These are phyloP conservation scores for Cheilosia urbana DNA, from an alignment of 2,888 invertebrate genomes.

Conservation along the genomic window DNA sequence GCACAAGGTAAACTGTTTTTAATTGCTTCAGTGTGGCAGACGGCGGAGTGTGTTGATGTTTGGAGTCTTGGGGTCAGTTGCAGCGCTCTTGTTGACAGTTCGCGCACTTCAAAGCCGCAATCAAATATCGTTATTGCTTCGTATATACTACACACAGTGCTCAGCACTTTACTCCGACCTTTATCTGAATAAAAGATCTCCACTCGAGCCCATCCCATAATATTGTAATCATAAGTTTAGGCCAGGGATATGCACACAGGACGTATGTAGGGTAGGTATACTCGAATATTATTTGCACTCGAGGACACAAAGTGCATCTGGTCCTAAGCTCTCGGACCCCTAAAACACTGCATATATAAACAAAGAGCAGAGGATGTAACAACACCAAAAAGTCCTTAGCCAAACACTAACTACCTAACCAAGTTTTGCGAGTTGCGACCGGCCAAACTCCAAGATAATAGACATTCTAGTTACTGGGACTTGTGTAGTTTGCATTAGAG, in stretches of 20 bases:
- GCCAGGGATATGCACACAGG: not conserved
- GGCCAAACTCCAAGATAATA: constrained; percentile 45
- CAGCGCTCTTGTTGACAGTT: constrained; percentile 13
- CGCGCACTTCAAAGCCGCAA: constrained; percentile 1
- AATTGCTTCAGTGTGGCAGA: constrained; percentile 3
- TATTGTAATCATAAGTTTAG: constrained; percentile 6
- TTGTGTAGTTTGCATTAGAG: constrained; percentile 52
- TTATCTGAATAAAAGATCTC: too few relatives aligned
- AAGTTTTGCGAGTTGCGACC: constrained; percentile 29
- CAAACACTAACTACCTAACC: constrained; percentile 43
- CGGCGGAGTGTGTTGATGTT: too few relatives aligned
- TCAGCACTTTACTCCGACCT: not conserved
- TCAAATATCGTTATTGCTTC: not conserved
- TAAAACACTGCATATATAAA: not conserved
- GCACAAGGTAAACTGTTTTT: constrained; percentile 20
- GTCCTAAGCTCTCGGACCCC: not conserved
- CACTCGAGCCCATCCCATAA: not conserved
- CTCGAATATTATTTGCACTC: constrained; percentile 13
- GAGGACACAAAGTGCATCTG: constrained; percentile 23
- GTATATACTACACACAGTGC: too few relatives aligned
- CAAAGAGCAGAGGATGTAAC: constrained; percentile 22
- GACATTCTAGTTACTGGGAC: constrained; percentile 34
- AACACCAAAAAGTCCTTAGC: constrained; percentile 50
- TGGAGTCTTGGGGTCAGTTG: constrained; percentile 2
- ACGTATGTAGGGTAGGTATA: not conserved